Evolutionary conservation across 2,113 vertebrate species (phyloP).

Genomic region (Rhabdomys dilectus): DNA sequence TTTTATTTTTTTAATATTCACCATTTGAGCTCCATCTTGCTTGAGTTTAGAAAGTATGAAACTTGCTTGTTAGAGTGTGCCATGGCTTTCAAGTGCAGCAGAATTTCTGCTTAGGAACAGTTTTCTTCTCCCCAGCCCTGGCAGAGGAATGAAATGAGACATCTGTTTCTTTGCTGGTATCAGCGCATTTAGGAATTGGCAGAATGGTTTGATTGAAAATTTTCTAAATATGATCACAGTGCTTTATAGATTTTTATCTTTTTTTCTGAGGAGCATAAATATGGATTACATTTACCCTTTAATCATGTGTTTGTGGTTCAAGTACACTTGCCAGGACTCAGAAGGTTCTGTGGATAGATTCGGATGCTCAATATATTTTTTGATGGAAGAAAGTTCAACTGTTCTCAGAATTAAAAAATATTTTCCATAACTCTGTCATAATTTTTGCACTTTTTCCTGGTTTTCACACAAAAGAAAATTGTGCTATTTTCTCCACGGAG

Average conservation of each 20-base stretch:
- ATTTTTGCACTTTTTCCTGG: background rate
- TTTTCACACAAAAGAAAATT: background rate
- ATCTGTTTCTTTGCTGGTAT: conserved; percentile 57
- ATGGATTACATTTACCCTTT: conserved; percentile 6
- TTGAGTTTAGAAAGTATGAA: background rate
- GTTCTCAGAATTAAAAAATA: background rate
- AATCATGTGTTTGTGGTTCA: conserved; percentile 17
- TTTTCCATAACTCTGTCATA: fast-evolving
- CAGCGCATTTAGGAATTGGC: conserved; percentile 54
- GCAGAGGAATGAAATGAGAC: background rate
- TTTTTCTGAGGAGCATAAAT: background rate
- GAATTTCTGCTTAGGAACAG: conserved; percentile 32
- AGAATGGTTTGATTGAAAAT: conserved; percentile 50
- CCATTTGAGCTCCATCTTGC: background rate
- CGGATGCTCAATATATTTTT: background rate
- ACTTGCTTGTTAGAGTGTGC: background rate
- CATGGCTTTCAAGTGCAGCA: background rate
- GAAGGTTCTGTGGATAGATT: background rate
- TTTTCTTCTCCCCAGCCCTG: background rate
- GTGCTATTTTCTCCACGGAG: background rate
- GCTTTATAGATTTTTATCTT: conserved; percentile 40
- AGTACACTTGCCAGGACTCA: background rate
- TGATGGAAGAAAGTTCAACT: background rate
- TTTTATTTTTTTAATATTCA: background rate
- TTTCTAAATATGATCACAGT: conserved; percentile 65